Evolutionary conservation across 2,113 vertebrate species (phyloP).

Genomic region (Mustela lutreola): DNA sequence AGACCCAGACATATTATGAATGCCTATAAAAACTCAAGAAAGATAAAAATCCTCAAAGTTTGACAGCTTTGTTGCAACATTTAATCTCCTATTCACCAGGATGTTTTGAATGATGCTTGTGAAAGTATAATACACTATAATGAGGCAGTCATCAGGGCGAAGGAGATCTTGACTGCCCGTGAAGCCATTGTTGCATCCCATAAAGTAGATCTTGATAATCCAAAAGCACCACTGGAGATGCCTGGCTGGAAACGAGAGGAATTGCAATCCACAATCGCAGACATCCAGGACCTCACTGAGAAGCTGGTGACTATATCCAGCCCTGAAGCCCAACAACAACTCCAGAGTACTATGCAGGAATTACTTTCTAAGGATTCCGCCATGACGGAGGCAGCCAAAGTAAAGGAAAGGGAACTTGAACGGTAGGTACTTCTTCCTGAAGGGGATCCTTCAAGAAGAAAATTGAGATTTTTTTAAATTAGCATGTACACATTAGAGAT

Average conservation of each 20-base stretch:
- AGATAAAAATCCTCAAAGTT: not conserved
- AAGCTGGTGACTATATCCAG: constrained; percentile 84
- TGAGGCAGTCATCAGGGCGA: constrained; percentile 79
- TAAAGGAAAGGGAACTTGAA: constrained; percentile 69
- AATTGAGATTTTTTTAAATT: not conserved
- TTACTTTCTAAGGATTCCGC: constrained; percentile 86
- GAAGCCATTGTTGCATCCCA: constrained; percentile 83
- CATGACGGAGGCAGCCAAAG: constrained; percentile 86
- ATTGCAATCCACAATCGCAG: constrained; percentile 86
- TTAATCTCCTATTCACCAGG: constrained; percentile 84
- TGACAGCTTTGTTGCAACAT: not conserved
- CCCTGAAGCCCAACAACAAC: constrained; percentile 83
- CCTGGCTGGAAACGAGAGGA: constrained; percentile 82
- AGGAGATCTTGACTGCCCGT: constrained; percentile 80
- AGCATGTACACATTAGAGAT: not conserved
- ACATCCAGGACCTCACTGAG: constrained; percentile 85
- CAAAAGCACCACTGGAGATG: constrained; percentile 74
- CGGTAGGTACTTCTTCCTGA: constrained; percentile 78
- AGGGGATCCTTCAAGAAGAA: not conserved
- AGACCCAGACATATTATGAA: not conserved
- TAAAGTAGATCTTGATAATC: constrained; percentile 72
- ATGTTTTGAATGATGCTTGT: constrained; percentile 84
- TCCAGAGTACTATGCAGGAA: constrained; percentile 86
- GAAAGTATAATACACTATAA: constrained; percentile 85
- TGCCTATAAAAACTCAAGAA: not conserved